Conservation (phyloP, 2,888 invertebrate species). For the Caenorhabditis panamensis region DNA sequence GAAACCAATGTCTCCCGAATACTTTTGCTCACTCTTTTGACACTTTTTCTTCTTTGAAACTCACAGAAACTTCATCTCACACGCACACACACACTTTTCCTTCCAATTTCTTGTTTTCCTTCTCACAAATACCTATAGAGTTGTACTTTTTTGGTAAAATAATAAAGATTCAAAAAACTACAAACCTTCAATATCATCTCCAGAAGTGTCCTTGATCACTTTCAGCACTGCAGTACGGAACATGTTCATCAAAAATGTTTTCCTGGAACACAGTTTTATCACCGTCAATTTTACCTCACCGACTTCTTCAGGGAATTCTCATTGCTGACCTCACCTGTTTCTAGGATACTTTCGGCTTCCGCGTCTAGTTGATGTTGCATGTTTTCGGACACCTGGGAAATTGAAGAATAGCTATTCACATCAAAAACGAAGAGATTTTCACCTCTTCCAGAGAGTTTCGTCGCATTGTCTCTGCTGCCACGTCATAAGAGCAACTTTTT, state of each 20-base stretch:
- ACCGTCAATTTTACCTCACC: not conserved
- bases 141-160: not conserved
- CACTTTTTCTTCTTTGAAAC: too few species aligned
- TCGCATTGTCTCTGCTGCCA: slow-evolving; percentile 39
- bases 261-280: slow-evolving; percentile 10
- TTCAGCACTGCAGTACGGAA: slow-evolving; percentile 51
- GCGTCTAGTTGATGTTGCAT: slow-evolving; percentile 40
- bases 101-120: not conserved
- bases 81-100: too few species aligned
- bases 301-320: slow-evolving; percentile 48
- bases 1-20: too few species aligned
- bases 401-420: too few species aligned
- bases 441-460: slow-evolving; percentile 46
- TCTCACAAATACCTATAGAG: too few species aligned
- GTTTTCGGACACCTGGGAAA: slow-evolving; percentile 27
- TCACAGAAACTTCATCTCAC: too few species aligned
- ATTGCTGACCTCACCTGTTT: slow-evolving; percentile 26
- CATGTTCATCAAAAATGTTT: slow-evolving; percentile 53
- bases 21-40: too few species aligned
- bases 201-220: slow-evolving; percentile 40
- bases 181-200: slow-evolving; percentile 38
- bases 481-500: slow-evolving; percentile 33
- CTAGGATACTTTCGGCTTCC: slow-evolving; percentile 31
- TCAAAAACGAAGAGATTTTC: too few species aligned
- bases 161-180: not conserved